These are phyloP conservation scores for Drosophila ohnishii DNA, from an alignment of 1,140 invertebrate genomes.

Conservation along the genomic window DNA sequence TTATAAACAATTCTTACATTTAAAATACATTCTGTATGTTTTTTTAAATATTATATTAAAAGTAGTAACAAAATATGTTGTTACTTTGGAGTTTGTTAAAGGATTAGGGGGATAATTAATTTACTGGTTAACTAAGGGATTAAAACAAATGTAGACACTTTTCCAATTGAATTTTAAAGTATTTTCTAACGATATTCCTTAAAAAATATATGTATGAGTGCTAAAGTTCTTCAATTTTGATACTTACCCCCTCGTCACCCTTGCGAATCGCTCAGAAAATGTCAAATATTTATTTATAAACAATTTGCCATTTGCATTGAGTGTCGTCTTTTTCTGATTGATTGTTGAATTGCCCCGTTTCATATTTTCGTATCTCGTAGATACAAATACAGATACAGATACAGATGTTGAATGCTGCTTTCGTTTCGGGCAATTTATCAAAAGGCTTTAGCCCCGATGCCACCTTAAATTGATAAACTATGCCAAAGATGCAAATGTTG, in stretches of 20 bases:
- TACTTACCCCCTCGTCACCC: neutral
- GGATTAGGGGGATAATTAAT: too few relatives aligned
- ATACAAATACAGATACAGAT: slow-evolving; percentile 19
- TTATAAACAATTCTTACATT: too few relatives aligned
- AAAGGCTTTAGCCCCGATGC: slow-evolving; percentile 29
- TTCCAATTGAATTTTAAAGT: neutral
- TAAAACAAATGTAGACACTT: neutral
- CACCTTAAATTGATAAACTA: slow-evolving; percentile 56
- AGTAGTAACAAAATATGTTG: neutral
- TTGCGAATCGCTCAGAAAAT: neutral
- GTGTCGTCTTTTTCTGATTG: slow-evolving; percentile 35
- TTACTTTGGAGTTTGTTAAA: too few relatives aligned
- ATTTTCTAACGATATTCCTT: neutral
- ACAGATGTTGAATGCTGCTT: slow-evolving; percentile 22
- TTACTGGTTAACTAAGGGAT: neutral
- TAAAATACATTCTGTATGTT: neutral
- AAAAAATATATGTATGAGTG: too few relatives aligned
- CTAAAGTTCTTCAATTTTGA: neutral
- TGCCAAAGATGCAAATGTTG: slow-evolving; percentile 49
- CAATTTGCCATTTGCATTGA: slow-evolving; percentile 39
- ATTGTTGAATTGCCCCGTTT: slow-evolving; percentile 32
- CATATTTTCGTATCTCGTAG: slow-evolving; percentile 22
- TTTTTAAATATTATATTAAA: neutral
- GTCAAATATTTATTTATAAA: slow-evolving; percentile 47
- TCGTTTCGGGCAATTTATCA: slow-evolving; percentile 46